Percentiles rank a stretch among this genome's conserved stretches.
These are phyloP conservation scores for Cydia fagiglandana DNA, from an alignment of 1,140 invertebrate genomes.

Conservation along the genomic window DNA sequence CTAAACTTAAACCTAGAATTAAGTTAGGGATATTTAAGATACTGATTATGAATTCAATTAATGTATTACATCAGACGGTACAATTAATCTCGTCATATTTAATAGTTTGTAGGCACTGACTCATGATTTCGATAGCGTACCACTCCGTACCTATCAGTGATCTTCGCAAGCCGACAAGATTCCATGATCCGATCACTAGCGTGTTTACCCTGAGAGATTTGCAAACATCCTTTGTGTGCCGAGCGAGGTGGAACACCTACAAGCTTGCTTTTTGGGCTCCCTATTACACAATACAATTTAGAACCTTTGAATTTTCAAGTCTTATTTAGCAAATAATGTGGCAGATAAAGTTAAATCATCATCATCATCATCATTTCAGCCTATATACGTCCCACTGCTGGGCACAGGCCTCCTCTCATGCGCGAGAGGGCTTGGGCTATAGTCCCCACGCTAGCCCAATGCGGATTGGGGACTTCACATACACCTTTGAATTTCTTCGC, in stretches of 20 bases:
- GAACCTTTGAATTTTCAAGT: constrained; percentile 7
- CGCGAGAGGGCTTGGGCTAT: too few species aligned
- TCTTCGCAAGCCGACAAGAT: constrained; percentile 19
- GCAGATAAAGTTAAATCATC: not conserved
- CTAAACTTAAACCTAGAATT: not conserved
- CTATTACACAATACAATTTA: constrained; percentile 37
- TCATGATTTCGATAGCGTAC: not conserved
- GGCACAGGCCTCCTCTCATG: too few species aligned
- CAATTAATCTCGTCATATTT: too few species aligned
- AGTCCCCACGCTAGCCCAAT: too few species aligned
- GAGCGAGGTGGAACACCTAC: constrained; percentile 41
- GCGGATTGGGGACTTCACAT: too few species aligned
- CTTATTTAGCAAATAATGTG: not conserved
- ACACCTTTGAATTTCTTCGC: too few species aligned
- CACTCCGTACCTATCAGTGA: not conserved
- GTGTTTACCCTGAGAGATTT: constrained; percentile 56
- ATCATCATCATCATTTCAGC: too few species aligned
- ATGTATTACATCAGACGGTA: too few species aligned
- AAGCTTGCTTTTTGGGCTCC: constrained; percentile 38
- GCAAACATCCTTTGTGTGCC: constrained; percentile 53
- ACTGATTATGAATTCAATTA: too few species aligned
- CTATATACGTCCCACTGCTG: too few species aligned
- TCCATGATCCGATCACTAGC: constrained; percentile 49
- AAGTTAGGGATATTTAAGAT: too few species aligned
- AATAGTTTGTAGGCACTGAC: too few species aligned